Conservation (phyloP, 2,113 vertebrate species). For the Tiliqua scincoides region DNA sequence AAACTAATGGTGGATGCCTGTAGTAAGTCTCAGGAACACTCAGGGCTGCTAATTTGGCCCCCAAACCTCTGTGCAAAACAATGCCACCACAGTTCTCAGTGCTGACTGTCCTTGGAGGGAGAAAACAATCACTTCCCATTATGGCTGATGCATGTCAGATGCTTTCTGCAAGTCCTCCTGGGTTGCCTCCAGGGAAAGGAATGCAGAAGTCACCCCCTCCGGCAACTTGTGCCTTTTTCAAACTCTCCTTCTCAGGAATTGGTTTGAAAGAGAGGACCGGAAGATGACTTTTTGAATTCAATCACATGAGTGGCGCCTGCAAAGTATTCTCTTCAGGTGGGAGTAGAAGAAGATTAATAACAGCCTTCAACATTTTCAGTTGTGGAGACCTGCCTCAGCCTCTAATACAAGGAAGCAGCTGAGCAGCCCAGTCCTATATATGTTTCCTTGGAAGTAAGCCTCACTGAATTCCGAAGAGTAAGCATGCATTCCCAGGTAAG, state of each 20-base stretch:
- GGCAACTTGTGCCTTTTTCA: neutral
- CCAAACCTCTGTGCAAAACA: fast-evolving
- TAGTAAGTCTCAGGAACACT: neutral
- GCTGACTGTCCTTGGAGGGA: neutral
- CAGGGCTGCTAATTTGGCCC: fast-evolving
- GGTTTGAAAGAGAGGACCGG: neutral
- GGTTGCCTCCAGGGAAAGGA: neutral
- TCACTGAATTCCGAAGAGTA: too few species aligned
- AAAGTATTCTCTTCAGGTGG: neutral
- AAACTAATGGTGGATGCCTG: fast-evolving
- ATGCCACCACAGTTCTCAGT: fast-evolving
- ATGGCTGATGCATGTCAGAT: neutral
- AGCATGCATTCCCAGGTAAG: too few species aligned
- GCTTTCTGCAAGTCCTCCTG: neutral
- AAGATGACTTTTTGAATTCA: neutral
- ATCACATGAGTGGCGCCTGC: neutral
- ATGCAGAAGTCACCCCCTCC: fast-evolving
- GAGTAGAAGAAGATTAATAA: neutral
- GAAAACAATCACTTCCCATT: neutral
- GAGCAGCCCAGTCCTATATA: neutral
- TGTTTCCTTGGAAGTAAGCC: too few species aligned
- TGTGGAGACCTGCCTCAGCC: neutral
- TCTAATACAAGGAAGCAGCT: too few species aligned
- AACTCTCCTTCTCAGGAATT: fast-evolving
- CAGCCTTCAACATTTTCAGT: neutral